Percentiles rank a stretch among this genome's conserved stretches.
Conservation (phyloP, 1,140 invertebrate genomes). For the Procambarus virginalis region DNA sequence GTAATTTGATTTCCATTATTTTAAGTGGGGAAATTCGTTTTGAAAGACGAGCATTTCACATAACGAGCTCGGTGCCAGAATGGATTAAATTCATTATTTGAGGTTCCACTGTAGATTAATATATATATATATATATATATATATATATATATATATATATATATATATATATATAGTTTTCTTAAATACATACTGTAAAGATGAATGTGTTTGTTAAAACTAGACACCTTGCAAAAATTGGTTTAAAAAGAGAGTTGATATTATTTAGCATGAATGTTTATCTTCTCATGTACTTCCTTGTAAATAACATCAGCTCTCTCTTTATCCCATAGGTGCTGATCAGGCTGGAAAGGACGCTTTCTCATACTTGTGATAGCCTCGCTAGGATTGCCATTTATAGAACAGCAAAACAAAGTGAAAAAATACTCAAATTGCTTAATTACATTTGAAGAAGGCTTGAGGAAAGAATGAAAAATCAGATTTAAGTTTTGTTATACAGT, state of each 20-base stretch:
- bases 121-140: too few relatives aligned
- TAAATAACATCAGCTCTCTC: conserved; percentile 62
- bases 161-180: too few relatives aligned
- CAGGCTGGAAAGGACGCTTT: conserved; percentile 42
- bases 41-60: too few relatives aligned
- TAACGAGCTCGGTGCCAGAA: too few relatives aligned
- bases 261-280: conserved; percentile 29
- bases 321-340: conserved; percentile 60
- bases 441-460: not conserved
- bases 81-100: too few relatives aligned
- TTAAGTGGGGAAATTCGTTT: too few relatives aligned
- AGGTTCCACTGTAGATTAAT: too few relatives aligned
- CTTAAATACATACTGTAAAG: too few relatives aligned
- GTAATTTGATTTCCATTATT: too few relatives aligned
- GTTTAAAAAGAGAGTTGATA: conserved; percentile 59
- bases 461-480: not conserved
- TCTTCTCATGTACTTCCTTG: not conserved
- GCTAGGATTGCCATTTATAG: conserved; percentile 14
- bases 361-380: conserved; percentile 34
- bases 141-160: too few relatives aligned
- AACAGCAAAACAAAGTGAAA: not conserved
- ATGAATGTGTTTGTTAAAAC: too few relatives aligned
- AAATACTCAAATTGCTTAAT: not conserved
- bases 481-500: not conserved
- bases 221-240: not conserved